Base-by-base conservation (phyloP, 2,797 vertebrate genomes). In the Pseudomugil tenellus region DNA sequence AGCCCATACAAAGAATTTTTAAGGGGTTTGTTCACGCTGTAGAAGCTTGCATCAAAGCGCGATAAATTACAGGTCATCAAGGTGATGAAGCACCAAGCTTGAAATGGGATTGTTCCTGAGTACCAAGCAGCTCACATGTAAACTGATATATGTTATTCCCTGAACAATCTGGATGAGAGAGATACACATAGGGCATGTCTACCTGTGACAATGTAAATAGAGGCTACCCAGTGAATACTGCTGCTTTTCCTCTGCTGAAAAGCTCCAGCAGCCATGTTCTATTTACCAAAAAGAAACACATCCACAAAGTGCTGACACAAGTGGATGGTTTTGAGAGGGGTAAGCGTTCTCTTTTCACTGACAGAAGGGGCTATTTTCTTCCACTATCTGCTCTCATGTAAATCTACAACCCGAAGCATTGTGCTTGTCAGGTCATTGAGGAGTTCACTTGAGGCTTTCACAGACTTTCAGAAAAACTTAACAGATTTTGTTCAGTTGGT, bases 231-330 rank as follows among this genome's bases (percentile, higher is more conserved):
- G 34, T 81, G 75, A 90, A 82, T 72, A 61, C 60, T 0, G 31
- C 54, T 29, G 60, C 76, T 37, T 72, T 77, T 73, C 23, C 55
- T 72, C 49, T 21, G 72, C 67, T 71, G 72, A 76, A 86, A 77
- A 60, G 72, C 78, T 78, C 59, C 77, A 13, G 16, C 35, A 37
- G 73, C 51, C 3, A 25, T 12, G 28, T 25, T 72, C 58, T 78
- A 66, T 80, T 75, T 57, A 49, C 34, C 28, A 70, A 57, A 60
- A 11, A 70, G 31, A 43, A 29, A 34, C 19, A 70, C 21, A 77
- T 19, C 29, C 28, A 67, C 21, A 76, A 78, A 72, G 72, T 67
- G 87, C 83, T 84, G 84, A 87, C 81, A 87, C 81, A 80, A 82
- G 83, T 67, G 67, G 53, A 66, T 60, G 80, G 59, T 71, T 83